Evolutionary conservation across 2,113 vertebrate species (phyloP), one percentile per base, ranked within the genome.

Genomic region (Serranochromis macrocephalus): DNA sequence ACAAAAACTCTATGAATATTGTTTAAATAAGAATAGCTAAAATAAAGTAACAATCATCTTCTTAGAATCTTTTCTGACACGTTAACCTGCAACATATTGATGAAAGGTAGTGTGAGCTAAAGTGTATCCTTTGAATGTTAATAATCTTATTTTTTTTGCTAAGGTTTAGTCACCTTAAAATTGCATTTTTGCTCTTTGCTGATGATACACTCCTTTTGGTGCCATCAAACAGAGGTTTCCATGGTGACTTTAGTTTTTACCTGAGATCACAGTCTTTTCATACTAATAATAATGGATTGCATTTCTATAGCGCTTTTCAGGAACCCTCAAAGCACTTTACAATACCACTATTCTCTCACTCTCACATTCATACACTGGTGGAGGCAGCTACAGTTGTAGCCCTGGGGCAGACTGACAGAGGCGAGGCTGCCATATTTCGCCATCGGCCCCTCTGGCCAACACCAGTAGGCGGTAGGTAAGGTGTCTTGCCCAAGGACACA

Each of bases 71-170:
- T 53, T 47, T 12, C 29, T 61, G 49, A 85, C 19, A 49, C 7
- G 51, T 83, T 68, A 75, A 88, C 17, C 55, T 55, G 45, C 29
- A 75, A 82, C 47, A 81, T 45, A 73, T 3, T 75, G 36, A 80
- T 73, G 19, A 86, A 42, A 17, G 6, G n/a, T n/a, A 51, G 40
- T 9, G 19, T 54, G 17, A 24, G 29, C 47, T 54, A 11, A 2
- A 1, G 19, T 54, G 40, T n/a, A 10, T 66, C 49, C 42, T 55
- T 53, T 86, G 58, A 33, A 73, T 73, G 14, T 47, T 73, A 73
- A 73, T 75, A 75, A 19, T 75, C 40, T 29, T 24, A 5, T 73
- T 45, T 73, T 17, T 45, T 73, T 14, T 26, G 9, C 68, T 3
- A 73, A 73, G 21, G 21, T 45, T 73, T 47, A 47, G 40, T 73